Percentiles rank a stretch among this genome's conserved stretches.
phyloP scores from a whole-genome alignment of 2,113 vertebrate genomes.

The Phalacrocorax pelagicus region DNA sequence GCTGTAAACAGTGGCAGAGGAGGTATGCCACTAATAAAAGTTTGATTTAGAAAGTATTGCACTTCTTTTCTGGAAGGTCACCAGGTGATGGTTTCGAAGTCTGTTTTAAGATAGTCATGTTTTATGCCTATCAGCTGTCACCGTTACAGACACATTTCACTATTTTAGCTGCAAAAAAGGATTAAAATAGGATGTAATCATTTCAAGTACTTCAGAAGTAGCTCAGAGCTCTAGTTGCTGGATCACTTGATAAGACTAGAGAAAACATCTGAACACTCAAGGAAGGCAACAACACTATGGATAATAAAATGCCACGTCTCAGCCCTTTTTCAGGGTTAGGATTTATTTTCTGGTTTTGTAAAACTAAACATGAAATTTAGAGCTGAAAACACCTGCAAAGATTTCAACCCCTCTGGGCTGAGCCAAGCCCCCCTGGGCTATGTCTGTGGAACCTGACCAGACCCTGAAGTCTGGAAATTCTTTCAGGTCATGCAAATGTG shows the following conservation, averaged over 20 bases:
- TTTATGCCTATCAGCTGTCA: not conserved
- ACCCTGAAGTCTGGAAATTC: not conserved
- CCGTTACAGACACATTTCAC: not conserved
- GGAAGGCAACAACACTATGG: not conserved
- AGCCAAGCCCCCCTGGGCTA: not conserved
- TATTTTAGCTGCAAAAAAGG: not conserved
- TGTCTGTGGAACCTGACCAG: not conserved
- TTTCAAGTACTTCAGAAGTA: constrained; percentile 23
- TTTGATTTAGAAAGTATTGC: not conserved
- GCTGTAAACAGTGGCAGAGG: not conserved
- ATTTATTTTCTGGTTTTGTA: not conserved
- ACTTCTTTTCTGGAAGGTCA: not conserved
- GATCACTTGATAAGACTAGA: constrained; percentile 1
- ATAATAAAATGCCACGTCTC: not conserved
- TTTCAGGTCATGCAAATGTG: not conserved
- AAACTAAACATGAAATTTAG: constrained; percentile 5
- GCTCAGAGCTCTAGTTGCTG: not conserved
- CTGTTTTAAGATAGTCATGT: not conserved
- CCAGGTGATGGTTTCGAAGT: not conserved
- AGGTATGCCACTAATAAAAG: not conserved
- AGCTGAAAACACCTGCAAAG: not conserved
- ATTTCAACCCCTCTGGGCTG: not conserved
- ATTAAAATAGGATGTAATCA: constrained; percentile 32
- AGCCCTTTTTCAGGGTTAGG: not conserved
- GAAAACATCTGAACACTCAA: constrained; percentile 36